These are phyloP conservation scores for Spilogale gracilis DNA, from an alignment of 2,113 vertebrate species.

Conservation along the genomic window DNA sequence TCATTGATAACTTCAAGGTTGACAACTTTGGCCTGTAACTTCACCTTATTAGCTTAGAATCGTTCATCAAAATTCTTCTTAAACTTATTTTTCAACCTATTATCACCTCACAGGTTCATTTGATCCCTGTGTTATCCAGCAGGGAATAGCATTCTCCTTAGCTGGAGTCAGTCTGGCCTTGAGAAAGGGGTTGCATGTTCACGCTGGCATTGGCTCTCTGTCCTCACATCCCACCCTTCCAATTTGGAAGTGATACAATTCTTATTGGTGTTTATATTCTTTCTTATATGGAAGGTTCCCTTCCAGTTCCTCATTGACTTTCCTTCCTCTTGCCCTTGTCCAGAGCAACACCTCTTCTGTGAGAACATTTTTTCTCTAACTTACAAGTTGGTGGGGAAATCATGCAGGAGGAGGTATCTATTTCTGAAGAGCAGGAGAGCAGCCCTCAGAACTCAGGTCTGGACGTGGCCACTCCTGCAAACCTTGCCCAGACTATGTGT, in stretches of 20 bases:
- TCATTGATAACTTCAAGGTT: not conserved
- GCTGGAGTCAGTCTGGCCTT: not conserved
- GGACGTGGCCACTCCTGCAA: not conserved
- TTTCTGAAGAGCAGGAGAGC: not conserved
- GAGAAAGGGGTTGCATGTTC: not conserved
- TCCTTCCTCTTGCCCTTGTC: not conserved
- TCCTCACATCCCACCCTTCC: not conserved
- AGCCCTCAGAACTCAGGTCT: not conserved
- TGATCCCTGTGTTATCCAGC: not conserved
- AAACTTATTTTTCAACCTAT: slow-evolving; percentile 16
- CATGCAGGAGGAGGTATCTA: not conserved
- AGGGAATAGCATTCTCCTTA: not conserved
- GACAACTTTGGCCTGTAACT: not conserved
- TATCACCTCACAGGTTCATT: not conserved
- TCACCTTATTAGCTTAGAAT: not conserved
- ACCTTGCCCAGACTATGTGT: not conserved
- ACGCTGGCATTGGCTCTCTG: not conserved
- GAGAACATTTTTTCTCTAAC: not conserved
- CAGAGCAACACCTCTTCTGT: not conserved
- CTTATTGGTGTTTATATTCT: not conserved
- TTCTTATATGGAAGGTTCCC: not conserved
- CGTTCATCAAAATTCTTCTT: slow-evolving; percentile 11
- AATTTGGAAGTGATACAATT: not conserved
- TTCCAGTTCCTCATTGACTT: not conserved
- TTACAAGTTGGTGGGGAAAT: not conserved